phyloP scores from a whole-genome alignment of 2,888 invertebrate species.

The Chelonus formosanus region DNA sequence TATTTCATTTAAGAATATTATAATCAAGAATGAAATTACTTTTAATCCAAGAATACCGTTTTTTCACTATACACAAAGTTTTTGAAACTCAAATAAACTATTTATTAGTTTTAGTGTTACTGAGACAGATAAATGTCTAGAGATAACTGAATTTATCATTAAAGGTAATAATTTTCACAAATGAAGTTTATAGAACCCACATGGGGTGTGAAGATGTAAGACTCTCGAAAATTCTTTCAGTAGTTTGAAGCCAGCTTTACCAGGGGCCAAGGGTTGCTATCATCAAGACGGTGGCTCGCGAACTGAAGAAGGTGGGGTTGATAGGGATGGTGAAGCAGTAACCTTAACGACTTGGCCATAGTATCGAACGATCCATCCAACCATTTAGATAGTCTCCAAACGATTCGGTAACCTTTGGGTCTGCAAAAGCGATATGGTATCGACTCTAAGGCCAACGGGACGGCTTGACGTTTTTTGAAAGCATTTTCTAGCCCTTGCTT shows the following conservation, averaged over 20 bases:
- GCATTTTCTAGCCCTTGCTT: slow-evolving; percentile 42
- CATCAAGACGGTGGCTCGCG: slow-evolving; percentile 38
- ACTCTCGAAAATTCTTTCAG: slow-evolving; percentile 30
- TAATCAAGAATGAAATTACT: no score
- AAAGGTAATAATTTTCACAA: no score
- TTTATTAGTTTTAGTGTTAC: no score
- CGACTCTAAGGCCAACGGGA: slow-evolving; percentile 52
- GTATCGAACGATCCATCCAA: slow-evolving; percentile 65
- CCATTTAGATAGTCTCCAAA: slow-evolving; percentile 66
- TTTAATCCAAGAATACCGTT: no score
- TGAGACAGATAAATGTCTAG: no score
- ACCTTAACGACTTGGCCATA: slow-evolving; percentile 66
- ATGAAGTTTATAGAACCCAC: no score
- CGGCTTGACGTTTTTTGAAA: slow-evolving; percentile 49
- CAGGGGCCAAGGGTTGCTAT: slow-evolving; percentile 44
- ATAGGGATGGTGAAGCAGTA: slow-evolving; percentile 60
- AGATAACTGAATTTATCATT: no score
- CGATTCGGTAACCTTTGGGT: slow-evolving; percentile 66
- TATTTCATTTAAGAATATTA: no score
- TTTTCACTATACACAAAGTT: no score
- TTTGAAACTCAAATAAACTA: no score
- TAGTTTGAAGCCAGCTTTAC: slow-evolving; percentile 48
- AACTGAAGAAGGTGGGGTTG: slow-evolving; percentile 40
- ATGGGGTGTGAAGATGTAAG: slow-evolving; percentile 20
- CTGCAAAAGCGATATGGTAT: slow-evolving; percentile 64